phyloP scores from a whole-genome alignment of 2,797 vertebrate genomes.

The Dendrocincla tyrannina region DNA sequence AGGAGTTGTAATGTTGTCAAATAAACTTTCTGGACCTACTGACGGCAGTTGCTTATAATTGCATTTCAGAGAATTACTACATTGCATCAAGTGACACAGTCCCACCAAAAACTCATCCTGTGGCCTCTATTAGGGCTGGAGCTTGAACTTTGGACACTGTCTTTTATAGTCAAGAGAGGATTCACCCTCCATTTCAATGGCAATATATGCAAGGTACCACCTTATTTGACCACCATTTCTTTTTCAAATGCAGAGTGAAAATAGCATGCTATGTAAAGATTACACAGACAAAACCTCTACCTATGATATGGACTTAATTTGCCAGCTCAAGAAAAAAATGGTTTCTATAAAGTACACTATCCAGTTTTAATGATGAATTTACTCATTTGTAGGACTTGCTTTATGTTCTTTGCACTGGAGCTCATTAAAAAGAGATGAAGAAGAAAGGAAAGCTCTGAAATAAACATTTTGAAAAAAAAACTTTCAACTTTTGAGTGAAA shows the following conservation, averaged over 20 bases:
- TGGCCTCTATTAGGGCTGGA: neutral
- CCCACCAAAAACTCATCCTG: neutral
- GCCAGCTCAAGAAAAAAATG: neutral
- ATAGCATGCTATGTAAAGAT: neutral
- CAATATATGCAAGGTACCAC: neutral
- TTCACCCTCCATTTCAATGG: neutral
- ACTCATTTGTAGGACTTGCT: neutral
- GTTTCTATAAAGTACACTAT: neutral
- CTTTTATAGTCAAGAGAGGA: neutral
- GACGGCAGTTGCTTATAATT: neutral
- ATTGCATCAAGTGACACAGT: neutral
- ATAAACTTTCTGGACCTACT: neutral
- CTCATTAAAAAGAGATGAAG: neutral
- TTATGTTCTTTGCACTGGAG: neutral
- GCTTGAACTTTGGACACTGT: neutral
- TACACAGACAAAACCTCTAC: neutral
- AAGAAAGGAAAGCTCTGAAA: conserved; percentile 13
- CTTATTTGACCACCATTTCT: neutral
- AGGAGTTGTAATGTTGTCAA: neutral
- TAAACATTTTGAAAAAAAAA: neutral
- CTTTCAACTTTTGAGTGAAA: neutral
- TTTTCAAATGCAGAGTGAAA: neutral
- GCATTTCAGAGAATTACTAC: neutral
- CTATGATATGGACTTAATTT: neutral
- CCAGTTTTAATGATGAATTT: neutral